Evolutionary conservation across 2,888 invertebrate species (phyloP).

Genomic region (Opisthograptis luteolata): DNA sequence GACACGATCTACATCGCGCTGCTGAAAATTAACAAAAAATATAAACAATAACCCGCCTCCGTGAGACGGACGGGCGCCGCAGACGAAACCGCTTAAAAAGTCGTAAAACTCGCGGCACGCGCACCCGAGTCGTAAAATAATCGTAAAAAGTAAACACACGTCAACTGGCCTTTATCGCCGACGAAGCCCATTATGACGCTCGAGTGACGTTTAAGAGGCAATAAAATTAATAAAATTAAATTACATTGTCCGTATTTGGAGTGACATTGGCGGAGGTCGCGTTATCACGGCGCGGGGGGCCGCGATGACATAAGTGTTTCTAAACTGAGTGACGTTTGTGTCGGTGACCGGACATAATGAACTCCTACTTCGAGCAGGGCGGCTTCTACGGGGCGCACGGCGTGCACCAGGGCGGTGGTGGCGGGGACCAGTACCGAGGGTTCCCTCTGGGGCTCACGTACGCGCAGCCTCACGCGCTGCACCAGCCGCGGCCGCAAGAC

Average conservation of each 20-base stretch:
- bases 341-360: constrained; percentile 88
- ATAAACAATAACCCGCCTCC: constrained; percentile 43
- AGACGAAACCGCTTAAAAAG: constrained; percentile 75
- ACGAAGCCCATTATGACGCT: constrained; percentile 82
- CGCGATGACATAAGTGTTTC: constrained; percentile 82
- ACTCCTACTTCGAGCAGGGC: constrained; percentile 98
- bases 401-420: constrained; percentile 89
- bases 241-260: constrained; percentile 72
- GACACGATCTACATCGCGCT: constrained; percentile 51
- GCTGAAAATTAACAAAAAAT: constrained; percentile 46
- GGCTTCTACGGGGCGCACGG: constrained; percentile 97
- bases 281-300: constrained; percentile 77
- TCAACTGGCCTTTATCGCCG: constrained; percentile 81
- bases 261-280: constrained; percentile 80
- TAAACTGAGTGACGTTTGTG: constrained; percentile 76
- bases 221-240: constrained; percentile 83
- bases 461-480: constrained; percentile 91
- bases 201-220: constrained; percentile 83
- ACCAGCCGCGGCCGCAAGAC: constrained; percentile 93
- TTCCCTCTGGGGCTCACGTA: constrained; percentile 95
- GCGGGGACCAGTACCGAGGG: constrained; percentile 93
- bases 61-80: constrained; percentile 66
- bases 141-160: constrained; percentile 84
- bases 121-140: constrained; percentile 81
- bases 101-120: constrained; percentile 82